Evolutionary conservation across 2,888 invertebrate genomes (phyloP).

Genomic region (Phlogophora meticulosa): DNA sequence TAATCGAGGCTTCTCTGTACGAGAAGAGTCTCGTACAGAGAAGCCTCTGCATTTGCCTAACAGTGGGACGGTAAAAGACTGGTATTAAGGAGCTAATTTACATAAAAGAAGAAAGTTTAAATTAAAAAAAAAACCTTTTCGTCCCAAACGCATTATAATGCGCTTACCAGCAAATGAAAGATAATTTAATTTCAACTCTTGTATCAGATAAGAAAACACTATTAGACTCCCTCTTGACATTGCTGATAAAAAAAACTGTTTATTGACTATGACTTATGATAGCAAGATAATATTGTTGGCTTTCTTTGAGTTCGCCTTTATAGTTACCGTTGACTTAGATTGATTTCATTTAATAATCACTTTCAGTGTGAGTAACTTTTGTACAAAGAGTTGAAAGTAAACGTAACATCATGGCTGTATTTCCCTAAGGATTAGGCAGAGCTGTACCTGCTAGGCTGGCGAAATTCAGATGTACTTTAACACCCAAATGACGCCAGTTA

Average conservation of each 20-base stretch:
- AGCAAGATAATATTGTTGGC: conserved; percentile 61
- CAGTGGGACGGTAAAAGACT: too few species aligned
- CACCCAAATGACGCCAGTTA: too few species aligned
- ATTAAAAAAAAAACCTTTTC: background rate
- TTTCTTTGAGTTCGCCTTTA: conserved; percentile 40
- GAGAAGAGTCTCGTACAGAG: too few species aligned
- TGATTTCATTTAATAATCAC: conserved; percentile 30
- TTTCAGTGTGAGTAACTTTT: conserved; percentile 14
- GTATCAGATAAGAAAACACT: conserved; percentile 76
- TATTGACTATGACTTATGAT: conserved; percentile 75
- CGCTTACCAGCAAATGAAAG: conserved; percentile 46
- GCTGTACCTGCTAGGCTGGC: too few species aligned
- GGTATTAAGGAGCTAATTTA: too few species aligned
- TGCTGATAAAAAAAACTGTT: conserved; percentile 76
- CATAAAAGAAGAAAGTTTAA: too few species aligned
- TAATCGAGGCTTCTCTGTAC: too few species aligned
- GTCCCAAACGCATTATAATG: conserved; percentile 31
- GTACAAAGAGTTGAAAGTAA: too few species aligned
- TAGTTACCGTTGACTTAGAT: conserved; percentile 22
- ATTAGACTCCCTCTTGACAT: conserved; percentile 73
- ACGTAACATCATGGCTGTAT: too few species aligned
- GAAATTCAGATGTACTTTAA: too few species aligned
- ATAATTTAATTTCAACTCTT: conserved; percentile 71
- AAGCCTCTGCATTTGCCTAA: too few species aligned
- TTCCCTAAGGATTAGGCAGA: too few species aligned